Percentiles rank a stretch among this genome's conserved stretches.
Conservation (phyloP, 2,888 invertebrate species). For the Tenthredo livida region DNA sequence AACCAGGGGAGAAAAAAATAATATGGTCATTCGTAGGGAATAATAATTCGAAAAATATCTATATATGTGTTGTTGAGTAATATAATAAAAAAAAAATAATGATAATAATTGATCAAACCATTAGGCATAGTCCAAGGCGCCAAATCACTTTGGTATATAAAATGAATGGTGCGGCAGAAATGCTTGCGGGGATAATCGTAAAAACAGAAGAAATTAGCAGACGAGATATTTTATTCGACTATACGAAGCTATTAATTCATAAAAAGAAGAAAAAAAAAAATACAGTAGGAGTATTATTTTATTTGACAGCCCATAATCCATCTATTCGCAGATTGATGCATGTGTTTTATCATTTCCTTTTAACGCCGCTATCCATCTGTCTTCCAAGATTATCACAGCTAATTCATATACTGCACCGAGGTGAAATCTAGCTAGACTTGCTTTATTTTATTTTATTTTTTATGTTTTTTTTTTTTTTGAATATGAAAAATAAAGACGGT, state of each 20-base stretch:
- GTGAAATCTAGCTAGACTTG: background rate
- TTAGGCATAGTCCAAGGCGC: conserved; percentile 32
- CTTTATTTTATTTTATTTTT: background rate
- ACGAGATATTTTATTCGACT: conserved; percentile 17
- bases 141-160: conserved; percentile 29
- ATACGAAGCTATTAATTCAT: background rate
- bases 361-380: conserved; percentile 4
- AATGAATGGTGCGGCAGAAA: conserved; percentile 16
- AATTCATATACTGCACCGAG: background rate
- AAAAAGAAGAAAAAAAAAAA: background rate
- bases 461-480: background rate
- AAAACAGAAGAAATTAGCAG: conserved; percentile 14
- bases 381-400: conserved; percentile 1
- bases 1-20: background rate
- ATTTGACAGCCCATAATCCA: conserved; percentile 11
- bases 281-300: background rate
- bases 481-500: background rate
- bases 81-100: background rate
- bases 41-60: conserved; percentile 12
- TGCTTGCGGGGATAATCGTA: background rate
- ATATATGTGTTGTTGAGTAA: background rate
- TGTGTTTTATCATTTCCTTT: conserved; percentile 6
- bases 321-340: conserved; percentile 26
- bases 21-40: background rate
- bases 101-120: conserved; percentile 25